Base-by-base conservation (phyloP, 2,113 vertebrate genomes). In the Rhabdornis inornatus region DNA sequence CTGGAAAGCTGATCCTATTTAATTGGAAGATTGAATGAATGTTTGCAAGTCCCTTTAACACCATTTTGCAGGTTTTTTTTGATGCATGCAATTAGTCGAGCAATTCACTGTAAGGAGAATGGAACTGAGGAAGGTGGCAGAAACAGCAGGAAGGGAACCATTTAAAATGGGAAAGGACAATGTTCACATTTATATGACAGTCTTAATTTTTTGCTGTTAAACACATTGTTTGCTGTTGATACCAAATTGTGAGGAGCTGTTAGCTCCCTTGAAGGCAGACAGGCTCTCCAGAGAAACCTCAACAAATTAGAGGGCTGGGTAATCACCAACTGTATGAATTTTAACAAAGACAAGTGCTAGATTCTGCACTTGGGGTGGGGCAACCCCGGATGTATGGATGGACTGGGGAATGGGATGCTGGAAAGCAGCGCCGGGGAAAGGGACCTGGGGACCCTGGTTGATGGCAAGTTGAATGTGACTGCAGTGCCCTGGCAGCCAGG, bases 371-470 rank as follows among this genome's bases (percentile, higher is more conserved):
- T 75, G 39, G 10, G 13, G 14, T 28, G 23, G 15, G 60, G 5
- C 33, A 53, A 5, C n/a, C 39, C 24, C 82, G 47, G 13, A n/a
- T 59, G 13, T 20, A 7, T 3, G 2, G 18, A 23, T 40, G 30
- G 37, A 44, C 8, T 65, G 33, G 33, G 10, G 23, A 39, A 33
- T 16, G 7, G 24, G 8, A 28, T 13, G 3, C 23, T n/a, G 33
- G 28, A 52, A 39, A 45, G 23, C 27, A 52, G 86, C 1, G 1
- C 44, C 0, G 0, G 1, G 2, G 23, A 50, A 57, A 37, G 27
- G 50, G n/a, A 35, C 11, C 13, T 49, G 49, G 23, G 13, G 7
- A 6, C 66, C 13, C 33, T 45, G 39, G 15, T 45, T 0, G 0
- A 11, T n/a, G 45, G 28, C 19, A 7, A 25, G 16, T 18, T 52